phyloP scores from a whole-genome alignment of 2,113 vertebrate genomes.

The Trematocara nigrifrons region DNA sequence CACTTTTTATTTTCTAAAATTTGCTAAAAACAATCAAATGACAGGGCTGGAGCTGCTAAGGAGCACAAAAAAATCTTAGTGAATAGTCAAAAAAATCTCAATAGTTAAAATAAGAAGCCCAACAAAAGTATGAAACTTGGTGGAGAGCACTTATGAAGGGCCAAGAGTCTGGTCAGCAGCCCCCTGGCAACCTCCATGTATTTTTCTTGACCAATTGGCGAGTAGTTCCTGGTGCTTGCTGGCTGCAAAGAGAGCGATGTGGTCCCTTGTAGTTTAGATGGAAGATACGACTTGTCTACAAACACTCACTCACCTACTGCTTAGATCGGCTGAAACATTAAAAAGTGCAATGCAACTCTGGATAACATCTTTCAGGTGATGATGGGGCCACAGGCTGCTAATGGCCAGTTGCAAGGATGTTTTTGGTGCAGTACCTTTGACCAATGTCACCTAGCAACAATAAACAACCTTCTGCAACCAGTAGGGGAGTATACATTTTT shows the following conservation, averaged over 20 bases:
- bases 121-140: not conserved
- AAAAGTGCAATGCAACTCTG: not conserved
- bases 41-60: not conserved
- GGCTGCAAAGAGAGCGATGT: not conserved
- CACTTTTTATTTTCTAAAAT: not conserved
- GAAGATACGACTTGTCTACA: not conserved
- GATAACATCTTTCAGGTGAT: not conserved
- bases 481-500: not conserved
- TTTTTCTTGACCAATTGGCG: fast-evolving
- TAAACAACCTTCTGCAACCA: not conserved
- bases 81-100: not conserved
- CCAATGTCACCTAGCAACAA: fast-evolving
- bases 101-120: not conserved
- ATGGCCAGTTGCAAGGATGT: not conserved
- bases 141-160: not conserved
- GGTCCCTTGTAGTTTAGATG: not conserved
- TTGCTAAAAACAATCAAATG: not conserved
- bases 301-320: not conserved
- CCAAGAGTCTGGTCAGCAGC: not conserved
- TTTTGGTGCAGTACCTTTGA: not conserved
- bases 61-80: not conserved
- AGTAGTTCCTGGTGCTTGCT: not conserved
- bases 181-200: not conserved
- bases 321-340: fast-evolving
- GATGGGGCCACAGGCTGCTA: fast-evolving